phyloP scores from a whole-genome alignment of 2,797 vertebrate genomes.

The Etheostoma perlongum region DNA sequence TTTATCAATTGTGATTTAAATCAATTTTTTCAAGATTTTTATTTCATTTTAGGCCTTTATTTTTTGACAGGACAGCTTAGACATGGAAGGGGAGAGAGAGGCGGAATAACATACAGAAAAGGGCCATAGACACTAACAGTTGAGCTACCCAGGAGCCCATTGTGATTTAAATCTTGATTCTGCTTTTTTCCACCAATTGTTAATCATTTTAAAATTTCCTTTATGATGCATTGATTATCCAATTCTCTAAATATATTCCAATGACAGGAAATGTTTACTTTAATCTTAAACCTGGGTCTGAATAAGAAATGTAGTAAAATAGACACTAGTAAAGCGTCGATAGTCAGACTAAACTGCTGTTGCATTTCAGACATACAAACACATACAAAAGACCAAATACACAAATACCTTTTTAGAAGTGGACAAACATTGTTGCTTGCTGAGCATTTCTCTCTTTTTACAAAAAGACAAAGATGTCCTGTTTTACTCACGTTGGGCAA shows the following conservation, averaged over 20 bases:
- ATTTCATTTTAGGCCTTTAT: no score
- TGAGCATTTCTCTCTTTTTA: neutral
- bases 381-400: neutral
- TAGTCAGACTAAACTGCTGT: neutral
- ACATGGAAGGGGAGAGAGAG: no score
- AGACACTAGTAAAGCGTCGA: neutral
- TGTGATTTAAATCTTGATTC: neutral
- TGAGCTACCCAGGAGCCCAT: no score
- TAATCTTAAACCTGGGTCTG: neutral
- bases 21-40: no score
- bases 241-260: neutral
- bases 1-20: neutral
- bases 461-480: neutral
- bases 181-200: neutral
- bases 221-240: neutral
- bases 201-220: neutral
- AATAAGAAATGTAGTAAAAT: neutral
- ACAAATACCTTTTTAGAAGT: neutral
- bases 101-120: no score
- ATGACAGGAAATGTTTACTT: neutral
- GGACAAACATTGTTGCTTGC: neutral
- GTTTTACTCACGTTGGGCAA: conserved; percentile 91
- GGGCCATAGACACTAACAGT: no score
- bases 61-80: no score
- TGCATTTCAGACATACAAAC: neutral